Percentiles rank a stretch among this genome's conserved stretches.
phyloP scores from a whole-genome alignment of 2,113 vertebrate genomes.

The Sinocyclocheilus anshuiensis region DNA sequence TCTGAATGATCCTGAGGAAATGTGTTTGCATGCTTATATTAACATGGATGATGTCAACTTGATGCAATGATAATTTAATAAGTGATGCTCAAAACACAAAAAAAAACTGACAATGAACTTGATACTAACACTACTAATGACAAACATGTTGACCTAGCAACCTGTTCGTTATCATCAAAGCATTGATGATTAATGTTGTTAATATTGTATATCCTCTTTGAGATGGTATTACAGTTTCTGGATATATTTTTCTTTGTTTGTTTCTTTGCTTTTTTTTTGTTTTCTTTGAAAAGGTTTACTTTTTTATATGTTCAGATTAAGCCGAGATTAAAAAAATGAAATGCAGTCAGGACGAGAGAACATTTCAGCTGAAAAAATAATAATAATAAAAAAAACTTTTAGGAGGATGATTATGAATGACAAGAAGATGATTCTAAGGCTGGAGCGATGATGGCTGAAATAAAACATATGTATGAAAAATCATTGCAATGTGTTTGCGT shows the following conservation, averaged over 20 bases:
- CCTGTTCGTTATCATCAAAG: slow-evolving; percentile 61
- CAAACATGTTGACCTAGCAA: slow-evolving; percentile 64
- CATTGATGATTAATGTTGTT: slow-evolving; percentile 63
- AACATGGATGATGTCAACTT: slow-evolving; percentile 82
- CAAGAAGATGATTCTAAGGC: slow-evolving; percentile 65
- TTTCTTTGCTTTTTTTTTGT: slow-evolving; percentile 61
- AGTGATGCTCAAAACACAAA: slow-evolving; percentile 67
- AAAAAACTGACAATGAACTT: slow-evolving; percentile 70
- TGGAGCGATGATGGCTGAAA: slow-evolving; percentile 72
- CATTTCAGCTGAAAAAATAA: slow-evolving; percentile 65
- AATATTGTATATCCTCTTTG: slow-evolving; percentile 73
- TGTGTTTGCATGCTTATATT: slow-evolving; percentile 82
- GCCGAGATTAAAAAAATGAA: slow-evolving; percentile 63
- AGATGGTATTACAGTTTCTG: slow-evolving; percentile 64
- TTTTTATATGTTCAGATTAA: slow-evolving; percentile 73
- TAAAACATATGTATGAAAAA: slow-evolving; percentile 75
- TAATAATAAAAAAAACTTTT: background rate
- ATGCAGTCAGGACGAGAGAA: slow-evolving; percentile 61
- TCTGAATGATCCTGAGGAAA: slow-evolving; percentile 74
- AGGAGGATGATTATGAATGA: slow-evolving; percentile 51
- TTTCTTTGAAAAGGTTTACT: slow-evolving; percentile 74
- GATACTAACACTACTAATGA: slow-evolving; percentile 78
- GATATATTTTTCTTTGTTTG: slow-evolving; percentile 60
- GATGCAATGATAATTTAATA: slow-evolving; percentile 77
- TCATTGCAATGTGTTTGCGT: slow-evolving; percentile 29